phyloP scores from a whole-genome alignment of 2,797 vertebrate genomes.

The Rhinogobio ventralis region DNA sequence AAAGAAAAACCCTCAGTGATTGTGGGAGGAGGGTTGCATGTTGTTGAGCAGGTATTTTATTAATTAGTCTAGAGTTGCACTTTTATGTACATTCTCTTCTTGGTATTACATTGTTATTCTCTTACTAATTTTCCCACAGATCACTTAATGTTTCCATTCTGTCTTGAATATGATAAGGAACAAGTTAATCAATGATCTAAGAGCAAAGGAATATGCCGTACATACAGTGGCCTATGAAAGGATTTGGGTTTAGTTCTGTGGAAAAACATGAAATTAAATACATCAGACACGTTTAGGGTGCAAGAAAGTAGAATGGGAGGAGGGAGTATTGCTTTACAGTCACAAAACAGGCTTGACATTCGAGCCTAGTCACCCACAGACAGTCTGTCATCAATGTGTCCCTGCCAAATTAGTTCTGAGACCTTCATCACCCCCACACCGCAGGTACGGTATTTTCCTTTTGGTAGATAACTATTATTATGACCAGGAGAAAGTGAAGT shows the following conservation, averaged over 20 bases:
- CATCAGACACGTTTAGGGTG: neutral
- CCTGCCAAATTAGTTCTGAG: constrained; percentile 8
- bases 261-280: neutral
- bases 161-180: neutral
- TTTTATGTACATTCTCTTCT: neutral
- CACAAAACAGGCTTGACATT: constrained; percentile 49
- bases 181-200: neutral
- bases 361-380: constrained; percentile 39
- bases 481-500: neutral
- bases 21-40: constrained; percentile 7
- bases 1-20: neutral
- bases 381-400: constrained; percentile 39
- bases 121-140: neutral
- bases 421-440: neutral
- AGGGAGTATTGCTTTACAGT: constrained; percentile 52
- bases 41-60: constrained; percentile 10
- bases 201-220: neutral
- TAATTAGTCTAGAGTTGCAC: neutral
- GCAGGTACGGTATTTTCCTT: neutral
- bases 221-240: neutral
- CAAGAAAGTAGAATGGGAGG: constrained; percentile 29
- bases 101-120: neutral
- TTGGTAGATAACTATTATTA: neutral
- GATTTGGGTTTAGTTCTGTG: neutral
- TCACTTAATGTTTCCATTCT: neutral